These are phyloP conservation scores for Lasiurus cinereus DNA, from an alignment of 2,113 vertebrate genomes.

Conservation along the genomic window DNA sequence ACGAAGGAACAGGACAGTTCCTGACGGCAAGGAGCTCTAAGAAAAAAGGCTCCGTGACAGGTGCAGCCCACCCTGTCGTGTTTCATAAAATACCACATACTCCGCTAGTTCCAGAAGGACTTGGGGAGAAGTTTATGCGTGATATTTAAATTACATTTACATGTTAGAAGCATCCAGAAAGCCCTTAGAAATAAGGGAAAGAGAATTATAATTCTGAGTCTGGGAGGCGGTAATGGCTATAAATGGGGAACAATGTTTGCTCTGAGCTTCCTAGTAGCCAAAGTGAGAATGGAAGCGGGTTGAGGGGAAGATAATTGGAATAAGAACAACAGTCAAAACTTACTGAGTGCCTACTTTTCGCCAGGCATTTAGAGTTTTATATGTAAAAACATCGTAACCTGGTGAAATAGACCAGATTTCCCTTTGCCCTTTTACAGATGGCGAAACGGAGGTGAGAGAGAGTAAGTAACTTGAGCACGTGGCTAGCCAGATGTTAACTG, in stretches of 20 bases:
- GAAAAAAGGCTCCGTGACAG: not conserved
- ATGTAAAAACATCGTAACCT: not conserved
- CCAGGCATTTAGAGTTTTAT: not conserved
- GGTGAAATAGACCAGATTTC: not conserved
- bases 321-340: not conserved
- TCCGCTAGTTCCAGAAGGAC: conserved; percentile 20
- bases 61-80: not conserved
- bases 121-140: not conserved
- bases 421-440: not conserved
- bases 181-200: not conserved
- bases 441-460: not conserved
- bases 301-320: not conserved
- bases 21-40: not conserved
- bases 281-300: not conserved
- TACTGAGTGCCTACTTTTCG: not conserved
- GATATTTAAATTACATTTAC: not conserved
- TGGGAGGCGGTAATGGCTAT: not conserved
- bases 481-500: not conserved
- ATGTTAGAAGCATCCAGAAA: not conserved
- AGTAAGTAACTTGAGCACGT: not conserved
- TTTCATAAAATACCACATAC: not conserved
- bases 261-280: conserved; percentile 53
- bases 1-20: not conserved
- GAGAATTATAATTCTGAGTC: not conserved
- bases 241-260: not conserved